Percentiles rank a stretch among this genome's conserved stretches.
These are phyloP conservation scores for Drosophila nasuta DNA, from an alignment of 1,140 invertebrate species.

Conservation along the genomic window DNA sequence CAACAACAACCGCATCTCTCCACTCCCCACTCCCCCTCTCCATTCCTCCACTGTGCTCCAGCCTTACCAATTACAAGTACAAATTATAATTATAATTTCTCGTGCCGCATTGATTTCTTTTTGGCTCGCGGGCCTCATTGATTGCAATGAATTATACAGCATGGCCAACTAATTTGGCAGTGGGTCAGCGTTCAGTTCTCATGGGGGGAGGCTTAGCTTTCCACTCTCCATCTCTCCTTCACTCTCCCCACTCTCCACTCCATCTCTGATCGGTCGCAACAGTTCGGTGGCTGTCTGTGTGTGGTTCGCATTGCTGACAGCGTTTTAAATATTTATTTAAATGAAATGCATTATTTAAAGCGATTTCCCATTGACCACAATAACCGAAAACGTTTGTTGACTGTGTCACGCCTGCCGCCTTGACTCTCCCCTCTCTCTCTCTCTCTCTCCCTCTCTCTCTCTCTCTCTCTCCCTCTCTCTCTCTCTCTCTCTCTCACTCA, in stretches of 20 bases:
- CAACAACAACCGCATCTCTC: background rate
- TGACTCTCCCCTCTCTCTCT: too few species aligned
- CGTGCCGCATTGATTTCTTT: slow-evolving; percentile 61
- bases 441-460: background rate
- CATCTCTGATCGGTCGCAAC: background rate
- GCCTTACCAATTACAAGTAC: slow-evolving; percentile 41
- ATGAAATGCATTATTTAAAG: slow-evolving; percentile 79
- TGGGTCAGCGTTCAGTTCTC: slow-evolving; percentile 28
- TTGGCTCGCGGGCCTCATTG: slow-evolving; percentile 31
- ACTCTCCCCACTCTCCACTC: slow-evolving; percentile 1
- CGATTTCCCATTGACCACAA: slow-evolving; percentile 79
- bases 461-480: too few species aligned
- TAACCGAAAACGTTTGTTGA: slow-evolving; percentile 78
- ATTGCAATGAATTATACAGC: slow-evolving; percentile 66
- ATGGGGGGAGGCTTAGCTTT: slow-evolving; percentile 9
- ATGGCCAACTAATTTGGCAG: slow-evolving; percentile 51
- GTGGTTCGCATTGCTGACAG: slow-evolving; percentile 60
- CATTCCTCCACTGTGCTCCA: background rate
- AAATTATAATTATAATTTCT: slow-evolving; percentile 81
- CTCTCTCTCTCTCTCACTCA: background rate
- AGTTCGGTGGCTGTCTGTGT: slow-evolving; percentile 12
- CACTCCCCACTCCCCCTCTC: background rate
- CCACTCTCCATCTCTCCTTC: background rate
- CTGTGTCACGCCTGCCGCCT: slow-evolving; percentile 11
- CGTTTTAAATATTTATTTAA: slow-evolving; percentile 82